These are phyloP conservation scores for Lordiphosa stackelbergi DNA, from an alignment of 1,140 invertebrate genomes.

Conservation along the genomic window DNA sequence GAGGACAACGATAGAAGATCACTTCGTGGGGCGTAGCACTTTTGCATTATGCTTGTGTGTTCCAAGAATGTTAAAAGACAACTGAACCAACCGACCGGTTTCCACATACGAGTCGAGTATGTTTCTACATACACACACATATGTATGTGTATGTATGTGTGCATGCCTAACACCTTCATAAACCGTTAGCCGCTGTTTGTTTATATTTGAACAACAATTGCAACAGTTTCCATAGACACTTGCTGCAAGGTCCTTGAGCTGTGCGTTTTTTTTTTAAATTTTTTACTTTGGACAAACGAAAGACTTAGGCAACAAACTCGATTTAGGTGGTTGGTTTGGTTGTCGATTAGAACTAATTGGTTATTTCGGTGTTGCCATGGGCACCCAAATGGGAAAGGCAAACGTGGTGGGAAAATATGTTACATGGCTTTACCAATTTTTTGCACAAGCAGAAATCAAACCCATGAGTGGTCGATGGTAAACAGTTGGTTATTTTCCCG, in stretches of 20 bases:
- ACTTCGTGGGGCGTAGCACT: constrained; percentile 42
- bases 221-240: constrained; percentile 70
- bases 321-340: constrained; percentile 27
- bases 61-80: constrained; percentile 45
- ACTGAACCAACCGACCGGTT: constrained; percentile 57
- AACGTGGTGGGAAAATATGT: too few species aligned
- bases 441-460: too few species aligned
- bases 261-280: constrained; percentile 18
- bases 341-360: constrained; percentile 39
- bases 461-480: too few species aligned
- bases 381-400: background rate
- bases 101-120: constrained; percentile 18
- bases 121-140: too few species aligned
- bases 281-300: constrained; percentile 36
- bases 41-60: constrained; percentile 50
- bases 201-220: constrained; percentile 73
- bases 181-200: constrained; percentile 53
- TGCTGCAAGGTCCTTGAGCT: constrained; percentile 46
- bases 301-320: constrained; percentile 67
- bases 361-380: constrained; percentile 11
- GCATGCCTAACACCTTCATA: constrained; percentile 24
- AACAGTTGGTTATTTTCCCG: too few species aligned
- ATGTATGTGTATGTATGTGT: background rate
- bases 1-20: constrained; percentile 50
- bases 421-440: too few species aligned